phyloP scores from a whole-genome alignment of 53 echinoderm and acorn worm species.

The Arbacia lixula region DNA sequence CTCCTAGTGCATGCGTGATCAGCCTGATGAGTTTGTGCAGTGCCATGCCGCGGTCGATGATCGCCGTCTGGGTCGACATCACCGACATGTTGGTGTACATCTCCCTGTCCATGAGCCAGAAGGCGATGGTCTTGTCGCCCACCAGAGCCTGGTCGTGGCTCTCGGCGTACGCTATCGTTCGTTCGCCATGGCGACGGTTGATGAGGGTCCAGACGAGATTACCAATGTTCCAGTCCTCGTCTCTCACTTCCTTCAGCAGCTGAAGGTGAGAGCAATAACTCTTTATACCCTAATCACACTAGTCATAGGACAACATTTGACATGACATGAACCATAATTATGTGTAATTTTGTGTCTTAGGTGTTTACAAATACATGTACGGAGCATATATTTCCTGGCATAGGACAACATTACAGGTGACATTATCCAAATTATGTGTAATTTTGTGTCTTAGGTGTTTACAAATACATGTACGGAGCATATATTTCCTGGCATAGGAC shows the following conservation, averaged over 20 bases:
- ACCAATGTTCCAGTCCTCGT: constrained; percentile 96
- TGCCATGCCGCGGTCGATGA: constrained; percentile 88
- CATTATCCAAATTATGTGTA: too few species aligned
- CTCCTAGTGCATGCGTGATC: constrained; percentile 88
- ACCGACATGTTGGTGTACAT: constrained; percentile 99
- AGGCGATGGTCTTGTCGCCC: constrained; percentile 96
- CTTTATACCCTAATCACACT: too few species aligned
- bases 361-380: too few species aligned
- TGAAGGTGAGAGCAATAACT: too few species aligned
- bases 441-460: too few species aligned
- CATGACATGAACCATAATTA: too few species aligned
- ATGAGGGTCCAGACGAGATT: constrained; percentile 89
- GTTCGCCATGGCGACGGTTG: constrained; percentile 93
- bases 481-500: too few species aligned
- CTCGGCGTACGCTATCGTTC: constrained; percentile 90
- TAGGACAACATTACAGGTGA: too few species aligned
- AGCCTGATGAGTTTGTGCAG: constrained; percentile 91
- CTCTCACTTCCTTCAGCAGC: constrained; percentile 84
- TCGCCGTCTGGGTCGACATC: constrained; percentile 61
- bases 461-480: too few species aligned
- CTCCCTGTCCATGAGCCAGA: constrained; percentile 98
- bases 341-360: too few species aligned
- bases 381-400: too few species aligned
- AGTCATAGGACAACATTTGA: too few species aligned
- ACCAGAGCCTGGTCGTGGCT: constrained; percentile 97